phyloP scores from a whole-genome alignment of 1,140 invertebrate genomes.

The Macrotrachela quadricornifera region DNA sequence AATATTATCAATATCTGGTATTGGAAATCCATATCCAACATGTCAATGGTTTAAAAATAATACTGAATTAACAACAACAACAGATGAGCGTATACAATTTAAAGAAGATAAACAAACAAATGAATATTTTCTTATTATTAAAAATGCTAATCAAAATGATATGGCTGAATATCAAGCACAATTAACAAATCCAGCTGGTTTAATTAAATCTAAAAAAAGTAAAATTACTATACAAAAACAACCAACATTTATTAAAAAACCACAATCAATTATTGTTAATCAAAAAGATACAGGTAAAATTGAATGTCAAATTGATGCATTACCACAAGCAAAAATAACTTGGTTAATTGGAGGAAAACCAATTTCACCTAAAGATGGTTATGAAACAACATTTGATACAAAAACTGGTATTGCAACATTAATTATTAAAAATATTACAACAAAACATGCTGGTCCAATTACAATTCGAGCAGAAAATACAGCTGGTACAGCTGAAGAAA shows the following conservation, averaged over 20 bases:
- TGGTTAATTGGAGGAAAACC: too few species aligned
- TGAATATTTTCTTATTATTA: constrained; percentile 44
- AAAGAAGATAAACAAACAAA: neutral
- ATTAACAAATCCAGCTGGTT: constrained; percentile 65
- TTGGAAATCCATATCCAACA: neutral
- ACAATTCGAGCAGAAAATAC: neutral
- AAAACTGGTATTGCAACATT: too few species aligned
- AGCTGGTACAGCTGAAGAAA: neutral
- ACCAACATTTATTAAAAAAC: too few species aligned
- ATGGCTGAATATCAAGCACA: constrained; percentile 66
- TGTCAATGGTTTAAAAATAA: constrained; percentile 2
- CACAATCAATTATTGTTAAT: too few species aligned
- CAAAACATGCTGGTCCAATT: neutral
- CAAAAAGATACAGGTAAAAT: too few species aligned
- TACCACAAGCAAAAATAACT: too few species aligned
- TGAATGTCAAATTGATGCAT: too few species aligned
- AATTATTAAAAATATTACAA: neutral
- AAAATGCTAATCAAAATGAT: constrained; percentile 52
- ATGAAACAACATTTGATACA: too few species aligned
- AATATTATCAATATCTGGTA: too few species aligned
- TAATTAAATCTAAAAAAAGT: neutral
- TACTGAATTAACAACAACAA: constrained; percentile 20
- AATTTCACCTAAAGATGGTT: too few species aligned
- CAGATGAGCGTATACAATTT: neutral
- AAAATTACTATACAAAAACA: too few species aligned